phyloP scores from a whole-genome alignment of 2,113 vertebrate species.

The Chionodraco myersi region DNA sequence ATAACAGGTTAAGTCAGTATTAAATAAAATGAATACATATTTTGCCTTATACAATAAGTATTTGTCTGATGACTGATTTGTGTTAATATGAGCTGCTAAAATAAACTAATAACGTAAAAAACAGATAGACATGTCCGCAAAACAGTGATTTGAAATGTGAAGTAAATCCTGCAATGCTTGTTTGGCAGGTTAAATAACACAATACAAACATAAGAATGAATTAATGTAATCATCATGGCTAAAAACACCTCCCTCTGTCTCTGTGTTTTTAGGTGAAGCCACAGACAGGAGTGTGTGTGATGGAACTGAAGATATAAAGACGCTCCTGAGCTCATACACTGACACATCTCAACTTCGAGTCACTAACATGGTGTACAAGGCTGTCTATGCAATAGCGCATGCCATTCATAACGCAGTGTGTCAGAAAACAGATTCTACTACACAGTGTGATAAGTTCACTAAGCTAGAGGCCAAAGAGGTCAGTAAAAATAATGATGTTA shows the following conservation, averaged over 20 bases:
- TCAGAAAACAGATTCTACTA: conserved; percentile 30
- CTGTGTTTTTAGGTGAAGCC: conserved; percentile 14
- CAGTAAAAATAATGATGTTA: not conserved
- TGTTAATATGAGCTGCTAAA: not conserved
- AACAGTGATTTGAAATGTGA: not conserved
- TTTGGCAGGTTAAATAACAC: not conserved
- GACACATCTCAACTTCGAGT: conserved; percentile 79
- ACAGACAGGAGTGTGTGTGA: conserved; percentile 51
- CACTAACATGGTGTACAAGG: conserved; percentile 82
- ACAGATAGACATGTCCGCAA: not conserved
- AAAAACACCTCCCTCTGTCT: not conserved
- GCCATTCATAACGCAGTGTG: conserved; percentile 73
- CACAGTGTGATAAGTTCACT: conserved; percentile 56
- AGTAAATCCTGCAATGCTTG: not conserved
- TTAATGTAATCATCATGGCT: not conserved
- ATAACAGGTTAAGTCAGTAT: not conserved
- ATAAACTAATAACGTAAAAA: no score
- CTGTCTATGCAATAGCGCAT: conserved; percentile 79
- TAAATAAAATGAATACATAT: not conserved
- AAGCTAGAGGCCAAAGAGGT: conserved; percentile 68
- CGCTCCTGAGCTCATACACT: conserved; percentile 67
- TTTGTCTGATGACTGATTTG: not conserved
- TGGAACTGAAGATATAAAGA: conserved; percentile 69
- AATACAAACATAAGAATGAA: no score
- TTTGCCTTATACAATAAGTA: not conserved